Base-by-base conservation (phyloP, 2,888 invertebrate genomes). In the Chalcosyrphus nemorum region DNA sequence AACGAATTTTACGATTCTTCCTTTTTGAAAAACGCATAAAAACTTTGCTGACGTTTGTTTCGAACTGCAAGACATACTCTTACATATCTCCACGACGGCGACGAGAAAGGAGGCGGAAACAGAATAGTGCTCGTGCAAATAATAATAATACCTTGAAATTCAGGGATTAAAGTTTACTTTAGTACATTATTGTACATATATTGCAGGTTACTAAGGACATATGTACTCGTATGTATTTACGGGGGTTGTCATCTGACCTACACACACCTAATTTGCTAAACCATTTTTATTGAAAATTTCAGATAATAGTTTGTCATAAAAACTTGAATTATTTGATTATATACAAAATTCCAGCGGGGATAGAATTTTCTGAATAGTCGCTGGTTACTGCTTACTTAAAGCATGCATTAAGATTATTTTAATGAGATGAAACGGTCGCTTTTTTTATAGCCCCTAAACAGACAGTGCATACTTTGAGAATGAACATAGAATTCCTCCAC, bases 1-100 rank as follows among this genome's bases (percentile, higher is more conserved):
- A 84, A 78, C 78, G 70, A 78, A 74, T 84, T 84, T 84, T 84
- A 84, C 78, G 84, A 84, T 77, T 74, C 54, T 43, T 63, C 29
- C 72, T 54, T 72, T n/a, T 63, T 32, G 63, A 74, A 54, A 74
- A 63, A 41, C 54, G 54, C 43, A 43, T 74, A 63, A 74, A 74
- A 74, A 74, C 72, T 74, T 74, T 54, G 56, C 72, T 63, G 61
- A 54, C 54, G 63, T 74, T 63, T 74, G 54, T 61, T 61, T 61
- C 43, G 27, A 54, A 63, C 54, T 41, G 43, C 11, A 15, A 13
- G 17, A 38, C 47, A 47, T 68, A 4, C 1, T n/a, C n/a, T 1
- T 21, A 21, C 11, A 56, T 24, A 19, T 21, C 7, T 11, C 15
- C 9, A 57, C 21, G 32, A 24, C 19, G 17, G n/a, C 32, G 59